Evolutionary conservation across 2,797 vertebrate genomes (phyloP).

Genomic region (Aselliscus stoliczkanus): DNA sequence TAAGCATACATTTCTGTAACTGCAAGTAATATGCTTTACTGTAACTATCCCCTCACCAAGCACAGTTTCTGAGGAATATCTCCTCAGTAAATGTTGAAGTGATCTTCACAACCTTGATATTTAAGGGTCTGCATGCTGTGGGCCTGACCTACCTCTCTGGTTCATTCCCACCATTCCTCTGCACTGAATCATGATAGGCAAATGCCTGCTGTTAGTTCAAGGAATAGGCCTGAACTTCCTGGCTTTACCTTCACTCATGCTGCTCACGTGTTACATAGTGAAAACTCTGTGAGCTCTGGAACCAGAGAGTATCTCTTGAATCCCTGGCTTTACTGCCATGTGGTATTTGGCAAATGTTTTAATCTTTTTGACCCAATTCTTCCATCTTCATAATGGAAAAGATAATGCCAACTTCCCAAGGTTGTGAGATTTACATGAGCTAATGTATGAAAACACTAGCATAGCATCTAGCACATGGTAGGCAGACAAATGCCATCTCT

Average conservation of each 20-base stretch:
- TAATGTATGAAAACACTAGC: neutral
- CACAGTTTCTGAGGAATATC: neutral
- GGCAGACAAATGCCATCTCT: neutral
- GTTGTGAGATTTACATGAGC: neutral
- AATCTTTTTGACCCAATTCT: neutral
- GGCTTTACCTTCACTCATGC: neutral
- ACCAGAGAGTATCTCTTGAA: neutral
- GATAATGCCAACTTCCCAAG: neutral
- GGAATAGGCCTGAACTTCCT: neutral
- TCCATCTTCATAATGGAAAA: constrained; percentile 7
- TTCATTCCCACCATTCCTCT: neutral
- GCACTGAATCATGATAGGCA: neutral
- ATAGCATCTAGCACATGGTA: neutral
- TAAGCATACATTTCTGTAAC: neutral
- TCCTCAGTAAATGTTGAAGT: neutral
- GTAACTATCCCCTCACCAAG: neutral
- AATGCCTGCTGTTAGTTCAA: neutral
- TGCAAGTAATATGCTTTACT: neutral
- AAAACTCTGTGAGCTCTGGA: neutral
- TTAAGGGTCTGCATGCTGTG: neutral
- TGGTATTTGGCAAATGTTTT: neutral
- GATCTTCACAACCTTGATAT: neutral
- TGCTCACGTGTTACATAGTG: neutral
- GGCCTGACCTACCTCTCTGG: neutral
- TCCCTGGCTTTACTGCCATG: neutral